phyloP scores from a whole-genome alignment of 2,797 vertebrate species.

The Anisognathus igniventris region DNA sequence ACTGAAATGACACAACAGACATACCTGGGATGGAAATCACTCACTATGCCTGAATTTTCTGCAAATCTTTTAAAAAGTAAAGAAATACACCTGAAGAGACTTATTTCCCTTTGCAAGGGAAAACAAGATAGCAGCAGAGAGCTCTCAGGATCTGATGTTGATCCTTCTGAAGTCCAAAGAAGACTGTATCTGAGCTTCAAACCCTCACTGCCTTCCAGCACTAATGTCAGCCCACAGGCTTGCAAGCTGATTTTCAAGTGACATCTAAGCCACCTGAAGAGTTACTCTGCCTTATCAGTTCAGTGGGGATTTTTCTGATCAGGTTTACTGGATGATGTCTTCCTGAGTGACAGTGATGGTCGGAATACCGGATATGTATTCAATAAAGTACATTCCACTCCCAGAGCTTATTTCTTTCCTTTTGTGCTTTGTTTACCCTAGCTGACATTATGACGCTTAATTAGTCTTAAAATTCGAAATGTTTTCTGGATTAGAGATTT shows the following conservation, averaged over 20 bases:
- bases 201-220: not conserved
- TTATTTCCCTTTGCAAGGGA: not conserved
- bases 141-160: not conserved
- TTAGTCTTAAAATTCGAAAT: constrained; percentile 50
- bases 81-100: not conserved
- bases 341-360: not conserved
- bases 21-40: not conserved
- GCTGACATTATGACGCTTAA: constrained; percentile 32
- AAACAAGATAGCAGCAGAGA: not conserved
- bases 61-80: not conserved
- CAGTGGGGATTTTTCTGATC: constrained; percentile 20
- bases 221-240: not conserved
- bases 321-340: constrained; percentile 13
- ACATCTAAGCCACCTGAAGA: not conserved
- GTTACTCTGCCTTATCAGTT: not conserved
- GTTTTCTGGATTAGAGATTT: constrained; percentile 47
- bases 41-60: not conserved
- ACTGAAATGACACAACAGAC: not conserved
- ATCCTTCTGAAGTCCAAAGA: not conserved
- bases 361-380: not conserved
- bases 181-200: not conserved
- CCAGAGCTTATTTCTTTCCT: constrained; percentile 22
- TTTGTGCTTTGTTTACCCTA: constrained; percentile 35
- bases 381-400: not conserved
- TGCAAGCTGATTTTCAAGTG: not conserved